These are phyloP conservation scores for Pyrrhura leucotis DNA, from an alignment of 2,797 vertebrate genomes.

Conservation along the genomic window DNA sequence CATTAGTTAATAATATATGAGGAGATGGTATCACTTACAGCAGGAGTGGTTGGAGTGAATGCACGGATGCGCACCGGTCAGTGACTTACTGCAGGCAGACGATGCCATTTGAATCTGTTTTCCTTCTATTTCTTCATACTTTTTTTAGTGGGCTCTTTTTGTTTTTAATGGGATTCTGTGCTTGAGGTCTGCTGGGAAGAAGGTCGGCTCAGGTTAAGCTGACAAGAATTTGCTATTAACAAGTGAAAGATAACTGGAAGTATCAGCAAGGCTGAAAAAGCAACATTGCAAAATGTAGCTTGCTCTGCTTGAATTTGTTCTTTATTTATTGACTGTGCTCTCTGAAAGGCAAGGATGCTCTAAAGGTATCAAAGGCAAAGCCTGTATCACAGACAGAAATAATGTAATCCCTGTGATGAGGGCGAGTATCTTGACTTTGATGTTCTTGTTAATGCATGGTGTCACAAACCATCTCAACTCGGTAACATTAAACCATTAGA, in stretches of 20 bases:
- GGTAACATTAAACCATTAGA: neutral
- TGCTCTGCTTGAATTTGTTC: neutral
- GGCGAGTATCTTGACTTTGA: neutral
- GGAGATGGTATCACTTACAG: neutral
- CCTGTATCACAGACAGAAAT: neutral
- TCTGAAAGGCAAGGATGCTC: neutral
- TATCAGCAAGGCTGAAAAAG: neutral
- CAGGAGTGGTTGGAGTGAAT: neutral
- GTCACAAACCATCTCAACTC: neutral
- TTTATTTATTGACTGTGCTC: neutral
- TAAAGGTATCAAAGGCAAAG: rapidly evolving
- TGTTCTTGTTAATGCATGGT: neutral
- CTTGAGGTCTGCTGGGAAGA: neutral
- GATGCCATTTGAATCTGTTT: neutral
- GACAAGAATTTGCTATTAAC: neutral
- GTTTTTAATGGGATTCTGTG: neutral
- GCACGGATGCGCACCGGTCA: neutral
- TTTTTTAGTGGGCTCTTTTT: neutral
- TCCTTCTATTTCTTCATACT: neutral
- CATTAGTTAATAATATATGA: conserved; percentile 57
- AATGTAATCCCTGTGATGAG: neutral
- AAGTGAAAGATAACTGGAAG: neutral
- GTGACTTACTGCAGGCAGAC: neutral
- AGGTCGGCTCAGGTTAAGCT: neutral
- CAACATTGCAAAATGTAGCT: neutral